Base-by-base conservation (phyloP, 2,888 invertebrate species). In the Spicauda simplicius region DNA sequence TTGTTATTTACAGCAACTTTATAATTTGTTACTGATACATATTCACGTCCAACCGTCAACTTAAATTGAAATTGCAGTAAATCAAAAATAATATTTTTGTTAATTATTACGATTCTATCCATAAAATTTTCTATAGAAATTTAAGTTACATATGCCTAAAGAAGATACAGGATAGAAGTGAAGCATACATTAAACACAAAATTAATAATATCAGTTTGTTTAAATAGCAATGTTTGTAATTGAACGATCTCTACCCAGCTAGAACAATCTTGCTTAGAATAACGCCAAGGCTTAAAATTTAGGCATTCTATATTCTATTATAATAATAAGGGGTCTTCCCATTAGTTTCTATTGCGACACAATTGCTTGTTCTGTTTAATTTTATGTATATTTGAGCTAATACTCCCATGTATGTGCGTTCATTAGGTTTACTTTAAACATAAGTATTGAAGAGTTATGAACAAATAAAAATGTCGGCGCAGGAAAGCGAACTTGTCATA, bases 201-300 rank as follows among this genome's bases (percentile, higher is more conserved):
- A 33, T 7, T 5, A 10, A 10, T 10, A 4, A 6, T 6, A 33
- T 33, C 10, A 10, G 41, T 41, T 41, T 54, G n/a, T 16, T 55
- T 59, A 25, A 59, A 64, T 69, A 63, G 69, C 69, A 71, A 71
- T 71, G 71, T 70, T 71, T 69, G 64, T 41, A 57, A 55, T 59
- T n/a, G 19, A n/a, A 56, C 20, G 33, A 52, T 30, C 41, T 25
- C 55, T 33, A 62, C 70, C 73, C 70, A 69, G 69, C 71, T 70
- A 60, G 65, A 60, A 45, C 12, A 65, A 45, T 65, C 58, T 59
- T 45, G 58, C 59, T 60, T 66, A 50, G 30, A 53, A 48, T 54
- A 59, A 56, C 48, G 53, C 54, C 65, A 59, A 54, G 45, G 54
- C 53, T 59, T 65, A n/a, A 54, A 55, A 45, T n/a, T 66, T 50